A percentile compares a stretch with the other conserved stretches of the same genome.
Conservation (phyloP, 2,113 vertebrate genomes). For the Felis chaus region DNA sequence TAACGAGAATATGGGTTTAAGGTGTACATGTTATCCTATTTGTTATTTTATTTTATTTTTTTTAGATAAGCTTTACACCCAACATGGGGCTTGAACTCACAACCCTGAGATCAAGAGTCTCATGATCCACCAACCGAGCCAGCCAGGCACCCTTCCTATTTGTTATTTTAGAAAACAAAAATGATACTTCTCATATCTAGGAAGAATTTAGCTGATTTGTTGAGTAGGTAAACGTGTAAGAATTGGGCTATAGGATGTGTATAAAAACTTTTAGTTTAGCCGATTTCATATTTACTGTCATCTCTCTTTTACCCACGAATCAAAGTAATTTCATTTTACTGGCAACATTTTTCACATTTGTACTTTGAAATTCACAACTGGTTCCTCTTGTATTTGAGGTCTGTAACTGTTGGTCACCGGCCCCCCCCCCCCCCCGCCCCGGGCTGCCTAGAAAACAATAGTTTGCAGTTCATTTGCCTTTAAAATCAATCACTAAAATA, state of each 20-base stretch:
- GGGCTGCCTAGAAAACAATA: not conserved
- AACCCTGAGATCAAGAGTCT: not conserved
- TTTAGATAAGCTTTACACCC: not conserved
- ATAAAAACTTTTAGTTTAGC: conserved; percentile 25
- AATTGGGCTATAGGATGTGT: not conserved
- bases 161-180: not conserved
- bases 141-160: not conserved
- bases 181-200: not conserved
- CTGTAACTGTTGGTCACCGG: not conserved
- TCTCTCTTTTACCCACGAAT: conserved; percentile 25
- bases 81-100: not conserved
- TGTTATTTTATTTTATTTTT: not conserved
- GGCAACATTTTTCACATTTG: not conserved
- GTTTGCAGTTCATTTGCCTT: conserved; percentile 23
- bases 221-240: conserved; percentile 18
- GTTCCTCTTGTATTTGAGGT: not conserved
- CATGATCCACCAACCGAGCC: not conserved
- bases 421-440: not conserved
- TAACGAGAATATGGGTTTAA: not conserved
- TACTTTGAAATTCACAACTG: conserved; percentile 19
- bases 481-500: conserved; percentile 49
- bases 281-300: conserved; percentile 36
- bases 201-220: conserved; percentile 15
- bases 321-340: conserved; percentile 18
- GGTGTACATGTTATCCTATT: not conserved